A percentile compares a stretch with the other conserved stretches of the same genome.
Conservation (phyloP, 23 tunicate species). For the Halocynthia roretzi region DNA sequence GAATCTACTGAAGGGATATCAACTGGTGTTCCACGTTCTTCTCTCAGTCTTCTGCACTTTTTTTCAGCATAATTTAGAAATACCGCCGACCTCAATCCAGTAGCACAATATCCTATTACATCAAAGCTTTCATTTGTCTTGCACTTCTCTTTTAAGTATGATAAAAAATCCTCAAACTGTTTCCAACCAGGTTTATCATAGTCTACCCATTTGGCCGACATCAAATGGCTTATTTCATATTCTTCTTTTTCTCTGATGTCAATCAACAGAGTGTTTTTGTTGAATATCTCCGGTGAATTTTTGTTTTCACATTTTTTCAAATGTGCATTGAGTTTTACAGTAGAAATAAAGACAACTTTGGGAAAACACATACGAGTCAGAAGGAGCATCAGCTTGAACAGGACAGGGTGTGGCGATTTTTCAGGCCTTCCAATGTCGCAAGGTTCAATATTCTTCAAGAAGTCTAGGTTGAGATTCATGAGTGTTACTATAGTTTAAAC, state of each 20-base stretch:
- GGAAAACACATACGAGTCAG: not conserved
- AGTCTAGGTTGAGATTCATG: too few relatives aligned
- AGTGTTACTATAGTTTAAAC: too few relatives aligned
- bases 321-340: not conserved
- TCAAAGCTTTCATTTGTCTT: not conserved
- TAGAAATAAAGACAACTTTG: not conserved
- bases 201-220: slow-evolving; percentile 6
- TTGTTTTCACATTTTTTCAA: not conserved
- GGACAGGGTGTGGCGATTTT: not conserved
- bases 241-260: slow-evolving; percentile 9
- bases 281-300: not conserved
- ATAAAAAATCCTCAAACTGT: not conserved
- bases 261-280: not conserved
- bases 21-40: slow-evolving; percentile 10
- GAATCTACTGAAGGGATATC: not conserved
- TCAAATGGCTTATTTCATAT: slow-evolving; percentile 12
- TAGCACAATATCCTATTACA: slow-evolving; percentile 17
- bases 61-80: not conserved
- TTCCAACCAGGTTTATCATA: not conserved
- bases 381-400: too few relatives aligned
- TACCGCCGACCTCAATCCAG: slow-evolving; percentile 8
- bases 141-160: not conserved
- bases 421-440: not conserved
- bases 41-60: not conserved
- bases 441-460: not conserved